Conservation (phyloP, 1,140 invertebrate species). For the Ooceraea biroi region DNA sequence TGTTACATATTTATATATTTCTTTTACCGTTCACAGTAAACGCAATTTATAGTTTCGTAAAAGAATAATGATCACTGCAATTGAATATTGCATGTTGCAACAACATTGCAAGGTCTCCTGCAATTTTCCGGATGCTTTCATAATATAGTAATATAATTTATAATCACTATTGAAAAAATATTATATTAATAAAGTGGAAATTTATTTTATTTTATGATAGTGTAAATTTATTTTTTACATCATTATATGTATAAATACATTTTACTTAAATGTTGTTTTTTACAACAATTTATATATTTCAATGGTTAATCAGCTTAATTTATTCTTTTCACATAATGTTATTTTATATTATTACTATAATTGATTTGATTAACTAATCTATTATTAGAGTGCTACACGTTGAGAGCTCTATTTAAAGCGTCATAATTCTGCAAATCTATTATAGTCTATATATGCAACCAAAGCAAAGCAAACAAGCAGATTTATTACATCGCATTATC, state of each 20-base stretch:
- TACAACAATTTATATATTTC: too few relatives aligned
- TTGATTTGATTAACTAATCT: not conserved
- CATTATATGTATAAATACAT: too few relatives aligned
- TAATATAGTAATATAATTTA: too few relatives aligned
- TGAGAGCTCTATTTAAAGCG: not conserved
- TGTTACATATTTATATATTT: not conserved
- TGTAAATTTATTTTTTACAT: too few relatives aligned
- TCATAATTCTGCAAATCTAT: slow-evolving; percentile 12
- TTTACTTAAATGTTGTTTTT: too few relatives aligned
- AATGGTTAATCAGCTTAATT: too few relatives aligned
- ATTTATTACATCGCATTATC: slow-evolving; percentile 34
- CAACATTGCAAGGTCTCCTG: not conserved
- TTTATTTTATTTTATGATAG: too few relatives aligned
- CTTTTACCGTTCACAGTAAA: not conserved
- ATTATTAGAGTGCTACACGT: not conserved
- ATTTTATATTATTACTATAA: not conserved
- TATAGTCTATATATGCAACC: not conserved
- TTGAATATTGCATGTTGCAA: too few relatives aligned
- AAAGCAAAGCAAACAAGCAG: not conserved
- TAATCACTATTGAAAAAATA: too few relatives aligned
- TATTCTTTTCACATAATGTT: not conserved
- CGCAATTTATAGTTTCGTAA: not conserved
- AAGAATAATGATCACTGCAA: not conserved
- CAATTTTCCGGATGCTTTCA: too few relatives aligned
- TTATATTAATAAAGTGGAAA: too few relatives aligned